Evolutionary conservation across 2,113 vertebrate genomes (phyloP).

Genomic region (Merops nubicus): DNA sequence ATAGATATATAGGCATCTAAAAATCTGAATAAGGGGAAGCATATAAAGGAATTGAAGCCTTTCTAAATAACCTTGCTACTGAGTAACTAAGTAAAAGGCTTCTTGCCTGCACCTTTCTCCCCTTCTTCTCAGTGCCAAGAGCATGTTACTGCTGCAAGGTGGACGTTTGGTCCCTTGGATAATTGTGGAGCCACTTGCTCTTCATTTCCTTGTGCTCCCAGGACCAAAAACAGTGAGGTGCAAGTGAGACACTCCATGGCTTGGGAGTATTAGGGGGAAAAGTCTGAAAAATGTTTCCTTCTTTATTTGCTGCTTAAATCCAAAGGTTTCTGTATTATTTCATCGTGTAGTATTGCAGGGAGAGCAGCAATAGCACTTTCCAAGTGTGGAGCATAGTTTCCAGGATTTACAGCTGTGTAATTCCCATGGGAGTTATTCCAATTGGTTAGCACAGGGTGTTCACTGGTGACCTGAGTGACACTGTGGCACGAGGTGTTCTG

Average conservation of each 20-base stretch:
- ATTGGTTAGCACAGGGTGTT: not conserved
- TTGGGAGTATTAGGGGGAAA: not conserved
- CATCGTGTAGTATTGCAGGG: not conserved
- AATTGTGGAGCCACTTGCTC: not conserved
- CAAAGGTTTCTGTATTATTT: not conserved
- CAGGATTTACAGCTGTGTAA: not conserved
- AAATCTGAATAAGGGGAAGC: not conserved
- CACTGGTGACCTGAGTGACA: not conserved
- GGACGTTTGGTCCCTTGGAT: fast-evolving
- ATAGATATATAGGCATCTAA: not conserved
- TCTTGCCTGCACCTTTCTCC: not conserved
- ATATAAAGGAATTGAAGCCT: not conserved
- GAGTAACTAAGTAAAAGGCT: not conserved
- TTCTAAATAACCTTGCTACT: not conserved
- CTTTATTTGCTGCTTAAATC: not conserved
- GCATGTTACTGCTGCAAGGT: not conserved
- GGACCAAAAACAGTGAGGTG: not conserved
- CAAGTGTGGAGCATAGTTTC: not conserved
- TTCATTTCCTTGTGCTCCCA: not conserved
- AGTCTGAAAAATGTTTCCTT: not conserved
- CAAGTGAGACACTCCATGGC: not conserved
- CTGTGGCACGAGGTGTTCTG: not conserved
- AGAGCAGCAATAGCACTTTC: not conserved
- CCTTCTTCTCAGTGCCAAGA: not conserved
- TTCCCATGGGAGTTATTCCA: not conserved